Evolutionary conservation across 1,140 invertebrate species (phyloP).

Genomic region (Diachasmimorpha longicaudata): DNA sequence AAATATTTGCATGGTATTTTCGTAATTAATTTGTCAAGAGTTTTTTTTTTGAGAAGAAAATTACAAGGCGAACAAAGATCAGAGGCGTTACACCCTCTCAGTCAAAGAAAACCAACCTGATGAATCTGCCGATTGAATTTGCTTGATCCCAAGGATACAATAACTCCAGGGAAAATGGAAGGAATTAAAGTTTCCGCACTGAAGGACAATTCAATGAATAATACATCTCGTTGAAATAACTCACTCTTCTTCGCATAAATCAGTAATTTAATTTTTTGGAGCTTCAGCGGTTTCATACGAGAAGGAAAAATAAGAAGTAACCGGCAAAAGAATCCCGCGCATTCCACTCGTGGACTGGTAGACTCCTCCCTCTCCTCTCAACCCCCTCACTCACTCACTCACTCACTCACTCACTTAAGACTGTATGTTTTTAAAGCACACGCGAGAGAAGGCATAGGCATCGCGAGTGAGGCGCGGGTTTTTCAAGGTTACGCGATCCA

Average conservation of each 20-base stretch:
- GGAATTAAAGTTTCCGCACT: too few relatives aligned
- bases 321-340: slow-evolving; percentile 12
- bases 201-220: too few relatives aligned
- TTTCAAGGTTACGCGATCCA: slow-evolving; percentile 39
- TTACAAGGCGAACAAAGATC: too few relatives aligned
- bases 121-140: too few relatives aligned
- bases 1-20: too few relatives aligned
- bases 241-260: background rate
- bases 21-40: too few relatives aligned
- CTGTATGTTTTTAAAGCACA: slow-evolving; percentile 36
- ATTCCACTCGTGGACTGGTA: background rate
- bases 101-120: too few relatives aligned
- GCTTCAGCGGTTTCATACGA: background rate
- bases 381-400: background rate
- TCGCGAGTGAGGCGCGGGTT: slow-evolving; percentile 32
- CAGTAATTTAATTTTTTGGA: background rate
- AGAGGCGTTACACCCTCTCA: too few relatives aligned
- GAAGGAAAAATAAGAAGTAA: background rate
- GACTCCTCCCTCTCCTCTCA: slow-evolving; percentile 19
- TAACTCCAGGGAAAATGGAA: too few relatives aligned
- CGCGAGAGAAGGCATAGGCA: slow-evolving; percentile 32
- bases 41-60: too few relatives aligned
- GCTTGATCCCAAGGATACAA: too few relatives aligned
- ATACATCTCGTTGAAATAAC: background rate
- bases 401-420: slow-evolving; percentile 19